Evolutionary conservation across 2,113 vertebrate genomes (phyloP), one percentile per base, ranked within the genome.

Genomic region (Brachyhypopomus gauderio): DNA sequence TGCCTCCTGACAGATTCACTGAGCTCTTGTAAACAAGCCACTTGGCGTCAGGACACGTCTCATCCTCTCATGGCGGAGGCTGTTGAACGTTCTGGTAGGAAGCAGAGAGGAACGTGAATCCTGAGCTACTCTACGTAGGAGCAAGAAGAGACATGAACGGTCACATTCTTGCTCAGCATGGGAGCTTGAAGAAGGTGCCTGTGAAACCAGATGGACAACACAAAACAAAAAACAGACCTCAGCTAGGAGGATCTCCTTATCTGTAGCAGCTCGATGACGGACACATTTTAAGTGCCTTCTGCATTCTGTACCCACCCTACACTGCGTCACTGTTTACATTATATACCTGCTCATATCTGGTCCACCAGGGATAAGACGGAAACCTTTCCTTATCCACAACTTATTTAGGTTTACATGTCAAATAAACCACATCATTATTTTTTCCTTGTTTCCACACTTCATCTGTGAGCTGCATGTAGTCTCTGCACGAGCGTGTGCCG

Each of bases 201-300:
- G 56, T 59, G 56, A 59, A 27, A 63, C 25, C 0, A 30, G 14
- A 3, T 12, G n/a, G 11, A 30, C 4, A 64, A 30, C 23, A 3
- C 14, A 66, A 66, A 4, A 17, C 64, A 20, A 36, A 67, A 36
- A 36, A 14, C 30, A 36, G 16, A 36, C 9, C 62, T 34, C 3
- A 12, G 4, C 11, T 12, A 34, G 2, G 25, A 63, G 60, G 17
- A 27, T 14, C 12, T 4, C 12, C 19, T 27, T 8, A 27, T 67
- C 20, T 22, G 30, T 5, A 16, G 63, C 25, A 6, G 45, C 12
- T 48, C 12, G 45, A 48, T 6, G 45, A 48, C 45, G 4, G 1
- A 38, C 38, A 1, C 64, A 67, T 67, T 67, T 67, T 67, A 67
- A 67, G 64, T 67, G 64, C 64, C 64, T 67, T 36, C 34, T 17